Evolutionary conservation across 2,797 vertebrate genomes (phyloP), one percentile per base, ranked within the genome.

Genomic region (Tarsius wallacei): DNA sequence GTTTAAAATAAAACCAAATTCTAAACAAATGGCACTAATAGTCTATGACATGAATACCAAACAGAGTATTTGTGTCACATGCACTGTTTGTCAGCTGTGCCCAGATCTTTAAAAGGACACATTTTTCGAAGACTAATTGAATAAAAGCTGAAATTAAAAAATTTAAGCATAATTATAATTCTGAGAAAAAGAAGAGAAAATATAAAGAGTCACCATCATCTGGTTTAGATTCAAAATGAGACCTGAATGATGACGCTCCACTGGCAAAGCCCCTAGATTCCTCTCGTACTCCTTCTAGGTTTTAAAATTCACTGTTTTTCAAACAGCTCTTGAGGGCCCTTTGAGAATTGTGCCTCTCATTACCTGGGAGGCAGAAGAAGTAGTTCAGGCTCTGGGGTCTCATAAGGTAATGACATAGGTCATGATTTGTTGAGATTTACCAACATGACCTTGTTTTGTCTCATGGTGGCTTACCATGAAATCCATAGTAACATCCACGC

Each of bases 1-100:
- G 66, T 97, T 97, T 97, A 97, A 97, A 97, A 94, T 93, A 97
- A 97, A 98, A 95, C 66, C 93, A 96, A 97, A 97, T 86, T 94
- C 85, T 97, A 96, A 96, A 96, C 94, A 97, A 98, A 96, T 95
- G 94, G 73, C 90, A 96, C 68, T 90, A 94, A 97, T 92, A 92
- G 81, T 83, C 86, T 86, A 94, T 78, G 96, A 90, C 91, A 95
- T 17, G 42, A 96, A 96, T 96, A 91, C 85, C 78, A 95, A 97
- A 96, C 77, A 97, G 83, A 96, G 59, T 97, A 94, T 94, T 95
- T 92, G 73, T 98, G 77, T 88, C 94, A 87, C 53, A 92, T 63
- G 93, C 77, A 82, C 86, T 93, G 87, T 95, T 82, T 93, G 88
- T 95, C 78, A 95, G 83, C 84, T 97, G 57, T 90, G 49, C 84